Evolutionary conservation across 2,113 vertebrate species (phyloP), one percentile per base, ranked within the genome.

Genomic region (Cisticola juncidis): DNA sequence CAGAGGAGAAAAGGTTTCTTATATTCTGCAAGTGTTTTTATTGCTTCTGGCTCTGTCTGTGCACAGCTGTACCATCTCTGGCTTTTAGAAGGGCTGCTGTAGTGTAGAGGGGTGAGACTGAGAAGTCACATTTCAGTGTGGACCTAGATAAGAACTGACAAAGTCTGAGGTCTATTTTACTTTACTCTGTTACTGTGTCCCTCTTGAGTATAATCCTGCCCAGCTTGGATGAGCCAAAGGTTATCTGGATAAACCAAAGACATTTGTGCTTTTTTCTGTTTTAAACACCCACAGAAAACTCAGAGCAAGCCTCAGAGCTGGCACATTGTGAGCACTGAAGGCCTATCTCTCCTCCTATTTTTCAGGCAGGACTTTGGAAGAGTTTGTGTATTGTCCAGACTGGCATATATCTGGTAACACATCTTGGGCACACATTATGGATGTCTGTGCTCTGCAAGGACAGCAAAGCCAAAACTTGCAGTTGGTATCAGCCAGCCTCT

Each of bases 351-450:
- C 21, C 14, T 81, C 9, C 33, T 60, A 12, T 62, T 72, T 69
- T 72, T 64, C 4, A 7, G 56, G 35, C 23, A 82, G 47, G 20
- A 76, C 9, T 58, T 76, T 58, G 35, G 42, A 65, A 38, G 31
- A 71, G 53, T 45, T 58, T 35, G 3, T 76, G 0, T 47, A 16
- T 73, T 85, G 11, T 31, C 25, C 70, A 82, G 61, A 48, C 12
- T 48, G 42, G 12, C 45, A n/a, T 25, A 3, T 44, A 33, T 23
- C 28, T 58, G 31, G 15, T 48, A 71, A 50, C 25, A 18, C 14
- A 54, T 48, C 47, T 8, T 66, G 48, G 81, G 24, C 36, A 29
- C 60, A 21, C 0, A 0, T n/a, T 18, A 17, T 1, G 2, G 20
- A 14, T 56, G 29, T 25, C 28, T 58, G 22, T 45, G 44, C 23